A percentile compares a stretch with the other conserved stretches of the same genome.
Evolutionary conservation across 2,888 invertebrate genomes (phyloP).

Genomic region (Paralinhomoeus sp.): DNA sequence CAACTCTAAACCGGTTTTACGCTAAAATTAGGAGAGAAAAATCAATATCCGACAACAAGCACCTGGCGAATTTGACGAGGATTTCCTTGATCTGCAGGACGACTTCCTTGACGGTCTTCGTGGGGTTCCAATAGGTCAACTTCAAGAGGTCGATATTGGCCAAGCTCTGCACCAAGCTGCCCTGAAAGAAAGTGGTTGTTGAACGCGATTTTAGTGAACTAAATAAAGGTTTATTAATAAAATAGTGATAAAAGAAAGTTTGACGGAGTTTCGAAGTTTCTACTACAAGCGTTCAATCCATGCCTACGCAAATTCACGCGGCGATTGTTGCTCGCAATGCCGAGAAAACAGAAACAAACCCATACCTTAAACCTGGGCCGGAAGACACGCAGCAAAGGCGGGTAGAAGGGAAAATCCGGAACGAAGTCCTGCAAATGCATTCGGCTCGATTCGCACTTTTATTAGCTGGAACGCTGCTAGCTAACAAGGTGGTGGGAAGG

Average conservation of each 20-base stretch:
- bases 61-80: conserved; percentile 22
- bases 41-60: no score
- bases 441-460: no score
- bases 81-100: conserved; percentile 24
- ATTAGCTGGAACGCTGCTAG: no score
- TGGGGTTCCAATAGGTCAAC: conserved; percentile 27
- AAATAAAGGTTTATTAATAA: no score
- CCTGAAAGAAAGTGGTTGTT: conserved; percentile 8
- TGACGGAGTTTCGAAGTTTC: no score
- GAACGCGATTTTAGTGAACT: neutral
- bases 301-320: no score
- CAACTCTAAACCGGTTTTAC: conserved; percentile 11
- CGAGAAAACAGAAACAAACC: neutral
- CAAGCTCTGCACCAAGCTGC: conserved; percentile 22
- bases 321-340: no score
- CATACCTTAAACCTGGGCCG: conserved; percentile 24
- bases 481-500: no score
- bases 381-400: conserved; percentile 25
- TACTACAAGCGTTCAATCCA: no score
- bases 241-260: no score
- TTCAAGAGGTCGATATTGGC: conserved; percentile 26
- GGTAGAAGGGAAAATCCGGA: conserved; percentile 28
- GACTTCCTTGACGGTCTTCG: conserved; percentile 25
- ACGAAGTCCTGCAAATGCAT: conserved; percentile 24
- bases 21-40: no score